Percentiles rank a stretch among this genome's conserved stretches.
Evolutionary conservation across 30 jellyfish, hydroid and myxozoan genomes (phyloP).

Genomic region (Hydractinia symbiolongicarpus): DNA sequence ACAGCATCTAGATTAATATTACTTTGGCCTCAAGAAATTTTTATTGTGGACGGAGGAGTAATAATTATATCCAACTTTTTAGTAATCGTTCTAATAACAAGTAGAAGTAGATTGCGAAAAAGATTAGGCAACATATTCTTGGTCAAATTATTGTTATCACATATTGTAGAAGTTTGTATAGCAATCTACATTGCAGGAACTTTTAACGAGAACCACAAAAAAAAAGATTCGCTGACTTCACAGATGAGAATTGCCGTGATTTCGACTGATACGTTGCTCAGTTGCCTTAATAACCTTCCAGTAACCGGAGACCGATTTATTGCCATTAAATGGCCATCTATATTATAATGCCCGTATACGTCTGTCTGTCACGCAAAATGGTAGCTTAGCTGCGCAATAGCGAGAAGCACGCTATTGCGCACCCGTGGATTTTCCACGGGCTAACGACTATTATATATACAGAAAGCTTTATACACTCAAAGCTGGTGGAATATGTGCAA

Average conservation of each 20-base stretch:
- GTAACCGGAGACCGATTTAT: constrained; percentile 7
- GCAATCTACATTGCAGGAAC: constrained; percentile 2
- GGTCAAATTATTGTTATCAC: neutral
- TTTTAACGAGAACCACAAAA: neutral
- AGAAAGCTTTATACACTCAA: neutral
- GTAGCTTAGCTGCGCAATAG: no score
- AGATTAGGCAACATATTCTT: neutral
- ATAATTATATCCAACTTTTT: neutral
- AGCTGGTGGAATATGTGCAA: neutral
- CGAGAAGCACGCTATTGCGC: no score
- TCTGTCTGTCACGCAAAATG: no score
- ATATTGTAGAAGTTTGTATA: neutral
- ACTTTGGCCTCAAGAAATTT: constrained; percentile 1
- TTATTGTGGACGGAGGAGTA: neutral
- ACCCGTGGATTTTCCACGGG: no score
- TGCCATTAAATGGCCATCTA: constrained; percentile 3
- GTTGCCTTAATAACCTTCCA: constrained; percentile 6
- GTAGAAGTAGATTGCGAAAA: neutral
- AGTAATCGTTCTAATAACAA: neutral
- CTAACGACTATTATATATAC: no score
- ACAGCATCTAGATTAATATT: neutral
- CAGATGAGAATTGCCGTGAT: neutral
- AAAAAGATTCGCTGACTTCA: neutral
- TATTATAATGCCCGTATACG: no score
- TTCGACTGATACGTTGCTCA: constrained; percentile 1